These are phyloP conservation scores for Emydura subglobosa DNA, from an alignment of 2,113 vertebrate genomes.

Conservation along the genomic window DNA sequence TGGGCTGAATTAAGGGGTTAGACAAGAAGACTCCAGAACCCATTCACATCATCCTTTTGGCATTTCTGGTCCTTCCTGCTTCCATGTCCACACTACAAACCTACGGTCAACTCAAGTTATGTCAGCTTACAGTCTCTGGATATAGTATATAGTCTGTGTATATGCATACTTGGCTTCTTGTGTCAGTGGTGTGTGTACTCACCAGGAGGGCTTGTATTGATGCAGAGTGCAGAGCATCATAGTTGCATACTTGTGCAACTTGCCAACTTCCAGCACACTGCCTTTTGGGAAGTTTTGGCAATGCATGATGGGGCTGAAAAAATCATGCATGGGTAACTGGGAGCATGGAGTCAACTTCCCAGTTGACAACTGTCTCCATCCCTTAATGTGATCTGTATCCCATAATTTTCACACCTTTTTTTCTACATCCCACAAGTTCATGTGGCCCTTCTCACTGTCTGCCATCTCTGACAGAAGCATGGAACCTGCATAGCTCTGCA, in stretches of 20 bases:
- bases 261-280: background rate
- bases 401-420: background rate
- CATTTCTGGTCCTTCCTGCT: slow-evolving; percentile 31
- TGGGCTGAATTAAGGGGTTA: background rate
- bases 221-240: background rate
- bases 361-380: background rate
- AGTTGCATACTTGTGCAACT: background rate
- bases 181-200: background rate
- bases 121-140: background rate
- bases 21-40: background rate
- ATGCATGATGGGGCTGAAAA: background rate
- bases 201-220: background rate
- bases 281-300: no score
- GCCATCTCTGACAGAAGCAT: background rate
- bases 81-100: background rate
- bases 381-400: background rate
- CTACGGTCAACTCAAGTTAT: background rate
- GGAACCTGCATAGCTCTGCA: background rate
- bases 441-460: no score
- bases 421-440: background rate
- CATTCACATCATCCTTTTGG: slow-evolving; percentile 24
- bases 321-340: background rate
- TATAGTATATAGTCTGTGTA: no score
- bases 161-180: background rate
- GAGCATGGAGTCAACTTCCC: background rate